Evolutionary conservation across 2,113 vertebrate genomes (phyloP), one percentile per base, ranked within the genome.

Genomic region (Pampusana beccarii): DNA sequence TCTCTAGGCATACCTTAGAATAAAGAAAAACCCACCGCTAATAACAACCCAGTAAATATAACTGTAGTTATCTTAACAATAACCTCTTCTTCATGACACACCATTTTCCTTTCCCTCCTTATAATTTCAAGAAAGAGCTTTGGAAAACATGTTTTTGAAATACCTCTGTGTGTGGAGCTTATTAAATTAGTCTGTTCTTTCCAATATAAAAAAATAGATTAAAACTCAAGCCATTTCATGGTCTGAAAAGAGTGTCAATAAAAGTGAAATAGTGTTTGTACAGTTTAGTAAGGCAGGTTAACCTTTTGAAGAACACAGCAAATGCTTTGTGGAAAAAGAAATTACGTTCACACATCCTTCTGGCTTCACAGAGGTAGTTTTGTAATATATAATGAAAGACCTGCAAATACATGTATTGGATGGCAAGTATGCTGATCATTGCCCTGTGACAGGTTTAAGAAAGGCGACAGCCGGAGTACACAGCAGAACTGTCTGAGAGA

Each of bases 201-300:
- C 90, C 89, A 82, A 80, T 72, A 46, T 64, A 65, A 51, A 73
- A 74, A 88, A 80, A 70, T 26, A 88, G 75, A 93, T 92, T 93
- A 96, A 97, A 97, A 94, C 88, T 81, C 90, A 90, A 95, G 95
- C 96, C 53, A 97, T 98, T 98, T 98, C 96, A 96, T 97, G 97
- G 94, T 97, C 86, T 91, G 92, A 88, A 97, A 97, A 97, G 89
- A 97, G 65, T 84, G 82, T 88, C 75, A 96, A 93, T 95, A 93
- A 80, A 95, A 95, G 73, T 28, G 77, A 95, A 96, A 95, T 86
- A 84, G 95, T 95, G 86, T 97, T 98, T 97, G 75, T 93, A 92
- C 88, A 93, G 95, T 90, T 96, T 88, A 66, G 81, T 40, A 94
- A 91, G 34, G 57, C 1, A 1, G 40, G 72, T 77, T 89, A 95